Evolutionary conservation across 2,888 invertebrate genomes (phyloP), one percentile per base, ranked within the genome.

Genomic region (Calameuta pallipes): DNA sequence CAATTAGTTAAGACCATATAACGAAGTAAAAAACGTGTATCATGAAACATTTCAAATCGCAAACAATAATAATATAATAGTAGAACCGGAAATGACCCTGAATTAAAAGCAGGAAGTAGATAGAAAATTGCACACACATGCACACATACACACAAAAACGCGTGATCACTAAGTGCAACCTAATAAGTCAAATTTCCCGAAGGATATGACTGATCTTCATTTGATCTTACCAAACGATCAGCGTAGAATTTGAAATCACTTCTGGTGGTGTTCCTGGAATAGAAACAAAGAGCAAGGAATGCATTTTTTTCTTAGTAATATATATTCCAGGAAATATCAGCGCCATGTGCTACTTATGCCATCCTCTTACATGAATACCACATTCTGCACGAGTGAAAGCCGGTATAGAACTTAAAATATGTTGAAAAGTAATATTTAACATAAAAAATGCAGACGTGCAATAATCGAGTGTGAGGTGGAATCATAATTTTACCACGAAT

Each of bases 181-280:
- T 41, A 73, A 73, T 71, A 33, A 33, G 31, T 36, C 30, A 75
- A 56, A 71, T 71, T 71, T 71, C 34, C 31, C 12, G 23, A 71
- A 34, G 30, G 2, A 36, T 41, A 75, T 37, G n/a, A 73, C n/a
- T 70, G 73, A 33, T 70, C 56, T 69, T 71, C 56, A 75, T 76
- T 41, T 35, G 37, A 36, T 73, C 92, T 92, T 91, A 95, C 94
- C 92, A 99, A 93, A 83, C 99, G 95, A 92, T 99, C 99, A 0
- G 99, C 99, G 92, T 98, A 99, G 92, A 99, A 99, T 91, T 99
- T 98, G 91, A 99, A 99, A 92, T 99, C 99, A 92, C 97, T 98
- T 85, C 98, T 94, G 3, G 95, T 93, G 35, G 98, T 99, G 86
- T 96, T 97, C 91, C 99, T 99, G 90, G 83, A 92, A 94, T 89